phyloP scores from a whole-genome alignment of 2,797 vertebrate species.

The Pseudomugil gertrudae region DNA sequence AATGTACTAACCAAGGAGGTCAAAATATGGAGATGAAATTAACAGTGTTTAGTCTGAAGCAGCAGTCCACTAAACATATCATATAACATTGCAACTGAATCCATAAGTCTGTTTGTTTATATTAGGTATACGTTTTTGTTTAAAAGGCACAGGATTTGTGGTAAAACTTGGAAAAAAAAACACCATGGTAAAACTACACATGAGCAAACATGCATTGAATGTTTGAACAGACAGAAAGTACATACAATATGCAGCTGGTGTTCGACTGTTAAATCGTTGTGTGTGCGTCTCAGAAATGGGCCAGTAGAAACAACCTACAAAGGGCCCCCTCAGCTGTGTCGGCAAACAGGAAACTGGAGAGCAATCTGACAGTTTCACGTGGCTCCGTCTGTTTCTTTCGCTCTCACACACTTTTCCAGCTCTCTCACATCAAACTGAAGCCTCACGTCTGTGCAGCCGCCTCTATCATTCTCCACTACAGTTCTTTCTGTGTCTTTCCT shows the following conservation, averaged over 20 bases:
- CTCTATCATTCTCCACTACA: constrained; percentile 34
- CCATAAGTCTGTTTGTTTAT: constrained; percentile 1
- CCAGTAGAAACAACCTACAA: constrained; percentile 57
- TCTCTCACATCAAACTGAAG: constrained; percentile 36
- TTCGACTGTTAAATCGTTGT: constrained; percentile 26
- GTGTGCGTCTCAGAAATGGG: constrained; percentile 36
- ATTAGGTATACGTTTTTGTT: not conserved
- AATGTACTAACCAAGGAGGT: not conserved
- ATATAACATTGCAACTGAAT: constrained; percentile 4
- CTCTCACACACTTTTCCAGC: constrained; percentile 28
- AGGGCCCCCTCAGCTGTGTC: constrained; percentile 70
- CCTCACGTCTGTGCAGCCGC: constrained; percentile 21
- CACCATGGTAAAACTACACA: constrained; percentile 5
- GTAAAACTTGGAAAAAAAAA: not conserved
- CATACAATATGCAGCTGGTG: constrained; percentile 24
- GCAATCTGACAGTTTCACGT: constrained; percentile 68
- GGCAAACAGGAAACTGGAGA: constrained; percentile 77
- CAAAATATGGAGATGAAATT: not conserved
- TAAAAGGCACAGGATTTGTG: not conserved
- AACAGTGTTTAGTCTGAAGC: constrained; percentile 3
- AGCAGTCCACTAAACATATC: not conserved
- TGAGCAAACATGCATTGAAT: constrained; percentile 12
- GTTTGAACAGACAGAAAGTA: constrained; percentile 27
- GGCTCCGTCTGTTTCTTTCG: constrained; percentile 52
- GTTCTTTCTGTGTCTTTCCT: constrained; percentile 28